Base-by-base conservation (phyloP, 2,888 invertebrate genomes). In the Cataglyphis livida region DNA sequence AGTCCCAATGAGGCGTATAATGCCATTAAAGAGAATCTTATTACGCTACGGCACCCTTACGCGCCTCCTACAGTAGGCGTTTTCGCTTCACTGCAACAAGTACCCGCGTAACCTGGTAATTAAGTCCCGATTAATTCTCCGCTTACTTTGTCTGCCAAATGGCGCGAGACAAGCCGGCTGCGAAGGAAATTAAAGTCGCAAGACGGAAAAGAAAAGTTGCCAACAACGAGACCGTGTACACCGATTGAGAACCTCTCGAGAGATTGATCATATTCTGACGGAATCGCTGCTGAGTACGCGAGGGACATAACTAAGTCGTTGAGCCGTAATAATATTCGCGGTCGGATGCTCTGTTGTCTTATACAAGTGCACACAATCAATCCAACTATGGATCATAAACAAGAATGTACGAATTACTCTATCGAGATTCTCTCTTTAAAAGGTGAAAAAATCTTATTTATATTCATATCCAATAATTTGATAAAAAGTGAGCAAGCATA, bases 1-100 rank as follows among this genome's bases (percentile, higher is more conserved):
- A 94, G 93, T 94, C 92, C 93, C 94, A 94, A 94, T 94, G 94
- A 94, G 94, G 93, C 94, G 93, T 94, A 93, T 94, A 94, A 94
- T 92, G 93, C 94, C 94, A 94, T 94, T 94, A 94, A 93, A 94
- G 93, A 91, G 91, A 94, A 94, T 94, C 94, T 94, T 93, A 93
- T 94, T 94, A 94, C 92, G 92, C 89, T 89, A 90, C 87, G 90
- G 90, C 85, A 87, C 92, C 91, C 89, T 93, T 91, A 91, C 91
- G 89, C 90, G 89, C 90, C 87, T 90, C 84, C 88, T 82, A 86
- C 86, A 84, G 82, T 79, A 83, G 83, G 81, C 86, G 89, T 89
- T 90, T 89, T 87, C 88, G 85, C 90, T 88, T 81, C 86, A 85
- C 92, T 90, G 92, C 93, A 93, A 93, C 93, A 92, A 93, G 93